phyloP scores from a whole-genome alignment of 2,797 vertebrate genomes.

The Champsocephalus gunnari region DNA sequence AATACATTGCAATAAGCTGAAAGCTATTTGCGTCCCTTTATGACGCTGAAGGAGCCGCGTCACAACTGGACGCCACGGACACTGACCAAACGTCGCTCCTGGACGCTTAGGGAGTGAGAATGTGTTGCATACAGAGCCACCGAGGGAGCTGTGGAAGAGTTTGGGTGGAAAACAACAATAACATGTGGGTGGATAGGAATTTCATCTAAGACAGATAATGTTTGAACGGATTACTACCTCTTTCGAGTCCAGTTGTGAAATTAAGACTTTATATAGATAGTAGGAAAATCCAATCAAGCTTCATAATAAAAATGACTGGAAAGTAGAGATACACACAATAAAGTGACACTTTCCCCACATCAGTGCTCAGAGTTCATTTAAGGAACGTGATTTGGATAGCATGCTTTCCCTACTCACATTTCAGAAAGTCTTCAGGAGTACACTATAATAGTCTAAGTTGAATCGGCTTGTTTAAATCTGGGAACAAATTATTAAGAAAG shows the following conservation, averaged over 20 bases:
- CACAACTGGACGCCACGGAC: too few relatives aligned
- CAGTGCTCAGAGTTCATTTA: conserved; percentile 6
- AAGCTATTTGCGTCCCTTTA: too few relatives aligned
- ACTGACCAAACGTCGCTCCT: too few relatives aligned
- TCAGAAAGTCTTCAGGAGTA: conserved; percentile 11
- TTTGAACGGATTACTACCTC: conserved; percentile 23
- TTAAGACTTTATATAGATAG: background rate
- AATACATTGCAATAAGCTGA: too few relatives aligned
- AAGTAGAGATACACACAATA: conserved; percentile 7
- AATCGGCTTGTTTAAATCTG: conserved; percentile 34
- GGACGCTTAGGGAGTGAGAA: too few relatives aligned
- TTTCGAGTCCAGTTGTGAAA: conserved; percentile 15
- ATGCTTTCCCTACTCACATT: conserved; percentile 18
- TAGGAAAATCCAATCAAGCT: background rate
- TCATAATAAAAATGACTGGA: background rate
- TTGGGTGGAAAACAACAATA: conserved; percentile 32
- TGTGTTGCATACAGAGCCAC: background rate
- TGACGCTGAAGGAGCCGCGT: too few relatives aligned
- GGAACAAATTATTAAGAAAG: conserved; percentile 30
- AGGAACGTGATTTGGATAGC: background rate
- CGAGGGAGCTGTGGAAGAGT: conserved; percentile 12
- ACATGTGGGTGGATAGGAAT: conserved; percentile 29
- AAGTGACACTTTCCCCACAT: conserved; percentile 9
- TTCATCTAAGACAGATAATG: conserved; percentile 12
- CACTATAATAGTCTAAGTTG: conserved; percentile 40